A percentile compares a stretch with the other conserved stretches of the same genome.
phyloP scores from a whole-genome alignment of 2,888 invertebrate species.

The Micropterix aruncella region DNA sequence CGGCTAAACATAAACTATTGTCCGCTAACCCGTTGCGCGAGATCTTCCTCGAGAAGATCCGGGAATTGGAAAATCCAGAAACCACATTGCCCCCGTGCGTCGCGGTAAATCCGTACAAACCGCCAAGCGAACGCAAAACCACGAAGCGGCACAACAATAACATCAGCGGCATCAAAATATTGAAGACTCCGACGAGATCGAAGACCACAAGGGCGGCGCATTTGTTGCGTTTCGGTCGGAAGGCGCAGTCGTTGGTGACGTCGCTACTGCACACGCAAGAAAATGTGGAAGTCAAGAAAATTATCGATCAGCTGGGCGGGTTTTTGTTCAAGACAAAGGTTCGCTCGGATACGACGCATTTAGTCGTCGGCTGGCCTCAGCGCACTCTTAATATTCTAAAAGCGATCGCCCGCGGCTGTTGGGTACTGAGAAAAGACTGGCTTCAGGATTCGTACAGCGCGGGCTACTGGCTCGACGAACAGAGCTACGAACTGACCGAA shows the following conservation, averaged over 20 bases:
- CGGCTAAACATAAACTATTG: conserved; percentile 1
- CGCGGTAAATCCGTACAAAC: not conserved
- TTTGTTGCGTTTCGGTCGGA: no score
- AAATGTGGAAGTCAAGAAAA: conserved; percentile 19
- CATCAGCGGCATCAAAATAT: not conserved
- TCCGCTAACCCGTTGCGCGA: not conserved
- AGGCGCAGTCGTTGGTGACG: no score
- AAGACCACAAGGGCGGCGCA: no score
- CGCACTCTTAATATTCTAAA: conserved; percentile 57
- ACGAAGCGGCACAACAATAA: not conserved
- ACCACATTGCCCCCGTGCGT: not conserved
- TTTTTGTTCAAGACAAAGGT: conserved; percentile 46
- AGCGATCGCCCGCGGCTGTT: conserved; percentile 53
- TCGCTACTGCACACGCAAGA: conserved; percentile 23
- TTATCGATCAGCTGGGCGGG: conserved; percentile 39
- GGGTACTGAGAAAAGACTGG: conserved; percentile 56
- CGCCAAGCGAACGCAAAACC: not conserved
- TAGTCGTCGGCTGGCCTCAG: conserved; percentile 44
- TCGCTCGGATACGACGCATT: conserved; percentile 48
- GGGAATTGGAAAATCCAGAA: not conserved
- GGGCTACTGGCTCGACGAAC: conserved; percentile 49
- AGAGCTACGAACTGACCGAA: conserved; percentile 43
- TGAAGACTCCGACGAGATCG: not conserved
- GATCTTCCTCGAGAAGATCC: not conserved
- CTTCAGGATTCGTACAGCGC: conserved; percentile 39